Conservation (phyloP, 2,888 invertebrate species). For the Ommatoiulus sabulosus region DNA sequence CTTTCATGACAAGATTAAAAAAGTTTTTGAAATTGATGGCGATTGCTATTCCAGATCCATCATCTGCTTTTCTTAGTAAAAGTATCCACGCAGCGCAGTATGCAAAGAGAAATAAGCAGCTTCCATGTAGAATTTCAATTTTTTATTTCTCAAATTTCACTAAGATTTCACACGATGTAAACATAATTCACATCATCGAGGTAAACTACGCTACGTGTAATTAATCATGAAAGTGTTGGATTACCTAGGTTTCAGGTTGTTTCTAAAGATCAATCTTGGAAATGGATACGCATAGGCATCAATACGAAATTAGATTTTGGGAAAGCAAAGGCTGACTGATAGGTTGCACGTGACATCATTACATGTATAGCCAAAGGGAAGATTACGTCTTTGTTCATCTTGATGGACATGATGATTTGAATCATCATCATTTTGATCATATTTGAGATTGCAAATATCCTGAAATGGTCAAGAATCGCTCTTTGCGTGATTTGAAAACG, state of each 20-base stretch:
- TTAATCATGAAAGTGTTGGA: not conserved
- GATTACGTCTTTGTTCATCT: too few relatives aligned
- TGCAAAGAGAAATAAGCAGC: not conserved
- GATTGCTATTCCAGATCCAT: conserved; percentile 5
- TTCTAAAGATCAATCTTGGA: not conserved
- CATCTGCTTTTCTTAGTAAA: not conserved
- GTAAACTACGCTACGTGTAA: not conserved
- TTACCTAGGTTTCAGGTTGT: not conserved
- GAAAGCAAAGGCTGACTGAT: not conserved
- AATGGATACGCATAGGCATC: not conserved
- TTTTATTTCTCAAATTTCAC: too few relatives aligned
- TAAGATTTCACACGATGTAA: not conserved
- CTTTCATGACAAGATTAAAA: conserved; percentile 17
- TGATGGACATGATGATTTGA: too few relatives aligned
- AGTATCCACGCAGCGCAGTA: not conserved
- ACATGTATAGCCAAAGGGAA: too few relatives aligned
- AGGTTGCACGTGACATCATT: too few relatives aligned
- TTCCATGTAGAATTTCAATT: too few relatives aligned
- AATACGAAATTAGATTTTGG: not conserved
- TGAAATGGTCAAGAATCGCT: too few relatives aligned
- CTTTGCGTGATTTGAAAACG: too few relatives aligned
- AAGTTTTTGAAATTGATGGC: not conserved
- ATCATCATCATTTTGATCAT: too few relatives aligned
- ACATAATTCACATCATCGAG: not conserved
- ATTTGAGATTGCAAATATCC: too few relatives aligned